phyloP scores from a whole-genome alignment of 2,113 vertebrate genomes.

The Garra rufa region DNA sequence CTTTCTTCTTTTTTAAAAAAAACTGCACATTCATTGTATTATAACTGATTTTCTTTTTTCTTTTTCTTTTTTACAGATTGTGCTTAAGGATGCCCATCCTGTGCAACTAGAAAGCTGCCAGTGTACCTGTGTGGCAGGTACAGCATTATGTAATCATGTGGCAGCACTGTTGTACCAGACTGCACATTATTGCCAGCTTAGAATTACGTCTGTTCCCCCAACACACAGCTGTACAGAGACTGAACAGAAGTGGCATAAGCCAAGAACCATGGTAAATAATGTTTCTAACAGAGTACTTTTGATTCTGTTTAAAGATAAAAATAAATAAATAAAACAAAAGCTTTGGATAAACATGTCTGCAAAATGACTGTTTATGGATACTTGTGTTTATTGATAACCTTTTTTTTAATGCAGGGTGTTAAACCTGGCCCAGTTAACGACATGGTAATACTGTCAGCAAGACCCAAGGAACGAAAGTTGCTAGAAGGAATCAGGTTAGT shows the following conservation, averaged over 20 bases:
- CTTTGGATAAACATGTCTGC: too few relatives aligned
- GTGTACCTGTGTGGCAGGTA: not conserved
- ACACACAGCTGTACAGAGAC: constrained; percentile 8
- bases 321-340: too few relatives aligned
- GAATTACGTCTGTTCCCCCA: not conserved
- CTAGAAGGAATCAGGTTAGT: too few relatives aligned
- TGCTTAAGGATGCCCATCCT: not conserved
- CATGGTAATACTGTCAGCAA: too few relatives aligned
- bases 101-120: not conserved
- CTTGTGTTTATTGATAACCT: not conserved
- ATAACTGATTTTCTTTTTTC: not conserved
- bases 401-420: not conserved
- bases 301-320: too few relatives aligned
- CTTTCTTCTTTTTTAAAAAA: too few relatives aligned
- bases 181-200: not conserved
- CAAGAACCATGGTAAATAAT: constrained; percentile 5
- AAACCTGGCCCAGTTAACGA: too few relatives aligned
- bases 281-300: not conserved
- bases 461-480: too few relatives aligned
- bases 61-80: not conserved
- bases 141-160: not conserved
- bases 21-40: not conserved
- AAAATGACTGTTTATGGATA: not conserved
- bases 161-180: not conserved
- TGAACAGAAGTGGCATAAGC: not conserved